A percentile compares a stretch with the other conserved stretches of the same genome.
Evolutionary conservation across 1,140 invertebrate genomes (phyloP).

Genomic region (Microplitis mediator): DNA sequence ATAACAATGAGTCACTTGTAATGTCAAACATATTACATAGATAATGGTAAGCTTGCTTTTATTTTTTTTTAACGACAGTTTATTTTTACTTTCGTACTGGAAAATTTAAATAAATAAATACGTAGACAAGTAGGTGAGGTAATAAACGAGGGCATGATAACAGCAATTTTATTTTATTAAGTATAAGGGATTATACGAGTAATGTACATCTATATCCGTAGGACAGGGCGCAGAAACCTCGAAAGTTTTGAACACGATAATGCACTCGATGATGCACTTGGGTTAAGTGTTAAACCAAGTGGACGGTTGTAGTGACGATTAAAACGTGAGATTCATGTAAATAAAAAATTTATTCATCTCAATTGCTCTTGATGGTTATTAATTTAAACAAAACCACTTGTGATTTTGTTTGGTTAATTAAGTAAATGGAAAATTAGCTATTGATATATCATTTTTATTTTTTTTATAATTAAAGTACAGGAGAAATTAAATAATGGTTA

Average conservation of each 20-base stretch:
- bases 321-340: neutral
- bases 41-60: too few relatives aligned
- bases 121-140: neutral
- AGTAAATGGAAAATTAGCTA: too few relatives aligned
- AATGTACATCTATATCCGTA: neutral
- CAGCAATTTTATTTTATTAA: neutral
- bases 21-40: neutral
- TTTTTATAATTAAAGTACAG: too few relatives aligned
- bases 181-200: neutral
- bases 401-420: neutral
- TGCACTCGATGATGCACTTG: constrained; percentile 35
- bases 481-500: too few relatives aligned
- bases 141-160: constrained; percentile 1
- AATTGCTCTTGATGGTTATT: too few relatives aligned
- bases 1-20: neutral
- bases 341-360: too few relatives aligned
- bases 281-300: constrained; percentile 4
- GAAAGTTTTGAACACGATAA: constrained; percentile 36
- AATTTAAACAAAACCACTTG: too few relatives aligned
- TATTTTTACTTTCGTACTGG: too few relatives aligned
- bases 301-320: constrained; percentile 8
- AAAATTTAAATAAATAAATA: too few relatives aligned
- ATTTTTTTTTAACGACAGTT: too few relatives aligned
- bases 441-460: too few relatives aligned
- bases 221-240: neutral